Evolutionary conservation across 2,797 vertebrate genomes (phyloP), one percentile per base, ranked within the genome.

Genomic region (Myotis findleyi): DNA sequence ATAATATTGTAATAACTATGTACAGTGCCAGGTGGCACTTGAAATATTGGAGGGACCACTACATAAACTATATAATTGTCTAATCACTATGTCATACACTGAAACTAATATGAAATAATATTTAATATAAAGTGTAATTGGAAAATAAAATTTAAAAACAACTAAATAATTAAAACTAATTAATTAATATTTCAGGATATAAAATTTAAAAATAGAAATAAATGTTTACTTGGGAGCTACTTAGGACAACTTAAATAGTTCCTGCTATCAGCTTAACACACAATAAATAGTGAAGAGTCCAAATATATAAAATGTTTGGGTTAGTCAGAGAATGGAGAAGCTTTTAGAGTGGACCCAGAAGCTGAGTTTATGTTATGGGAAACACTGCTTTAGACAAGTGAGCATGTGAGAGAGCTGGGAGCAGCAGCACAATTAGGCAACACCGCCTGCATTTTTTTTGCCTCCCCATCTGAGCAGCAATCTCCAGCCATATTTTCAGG

Each of bases 171-270:
- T 73, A 49, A 73, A 47, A 73, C 41, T 73, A 30, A 49, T 44
- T 25, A 71, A 44, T 30, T 30, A 27, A 30, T n/a, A 73, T 6
- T 33, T 76, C 30, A 21, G 73, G 47, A 51, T 23, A 21, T 10
- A 51, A 75, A 49, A 12, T 33, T 66, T n/a, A 66, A 33, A 64
- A n/a, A 3, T 20, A 20, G 30, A 49, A 20, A 75, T 11, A 44
- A 88, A 81, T 18, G 12, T 53, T 51, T 90, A 51, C 69, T 73
- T 27, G 10, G 79, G 59, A 85, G 62, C 69, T 77, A 17, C 77
- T 82, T 41, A 33, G 36, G 36, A 68, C 51, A 68, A 69, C 41
- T 49, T 93, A 33, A 89, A 38, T 69, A 27, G 47, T 11, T 82
- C 44, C 71, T 68, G 33, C 41, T 9, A n/a, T 66, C 18, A 68